These are phyloP conservation scores for Psittacus erithacus DNA, from an alignment of 2,113 vertebrate species.

Conservation along the genomic window DNA sequence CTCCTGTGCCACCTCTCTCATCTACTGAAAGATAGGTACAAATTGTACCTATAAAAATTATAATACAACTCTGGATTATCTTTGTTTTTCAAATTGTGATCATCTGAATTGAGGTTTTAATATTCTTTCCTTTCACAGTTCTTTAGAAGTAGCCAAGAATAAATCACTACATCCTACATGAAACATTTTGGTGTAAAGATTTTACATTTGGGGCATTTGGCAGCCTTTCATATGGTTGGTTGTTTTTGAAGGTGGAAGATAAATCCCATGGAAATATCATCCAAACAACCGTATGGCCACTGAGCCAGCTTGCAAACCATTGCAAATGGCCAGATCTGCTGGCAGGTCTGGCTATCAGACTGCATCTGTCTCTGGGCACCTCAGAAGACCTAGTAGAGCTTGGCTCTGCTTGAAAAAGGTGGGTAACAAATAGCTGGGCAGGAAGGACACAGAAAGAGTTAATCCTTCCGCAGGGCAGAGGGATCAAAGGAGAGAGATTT, in stretches of 20 bases:
- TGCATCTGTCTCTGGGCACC: conserved; percentile 47
- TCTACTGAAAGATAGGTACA: conserved; percentile 85
- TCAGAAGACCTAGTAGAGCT: conserved; percentile 41
- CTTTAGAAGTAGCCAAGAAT: conserved; percentile 47
- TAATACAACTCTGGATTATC: conserved; percentile 79
- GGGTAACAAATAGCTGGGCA: neutral
- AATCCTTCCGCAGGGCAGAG: neutral
- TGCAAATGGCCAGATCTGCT: conserved; percentile 56
- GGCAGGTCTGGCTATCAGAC: conserved; percentile 34
- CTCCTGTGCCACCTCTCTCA: conserved; percentile 85
- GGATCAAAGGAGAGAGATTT: neutral
- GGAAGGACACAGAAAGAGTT: neutral
- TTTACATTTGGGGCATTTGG: conserved; percentile 66
- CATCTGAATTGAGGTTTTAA: conserved; percentile 60
- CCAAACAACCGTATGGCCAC: conserved; percentile 69
- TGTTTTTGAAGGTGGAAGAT: conserved; percentile 70
- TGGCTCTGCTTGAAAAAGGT: neutral
- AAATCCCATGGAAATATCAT: conserved; percentile 65
- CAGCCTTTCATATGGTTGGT: conserved; percentile 52
- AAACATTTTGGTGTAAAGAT: conserved; percentile 53
- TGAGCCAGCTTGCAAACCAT: conserved; percentile 39
- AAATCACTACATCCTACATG: neutral
- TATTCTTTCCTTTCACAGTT: conserved; percentile 55
- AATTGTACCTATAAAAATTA: conserved; percentile 85
- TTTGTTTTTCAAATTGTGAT: conserved; percentile 75